Conservation (phyloP, 2,888 invertebrate species). For the Odontomyia ornata region DNA sequence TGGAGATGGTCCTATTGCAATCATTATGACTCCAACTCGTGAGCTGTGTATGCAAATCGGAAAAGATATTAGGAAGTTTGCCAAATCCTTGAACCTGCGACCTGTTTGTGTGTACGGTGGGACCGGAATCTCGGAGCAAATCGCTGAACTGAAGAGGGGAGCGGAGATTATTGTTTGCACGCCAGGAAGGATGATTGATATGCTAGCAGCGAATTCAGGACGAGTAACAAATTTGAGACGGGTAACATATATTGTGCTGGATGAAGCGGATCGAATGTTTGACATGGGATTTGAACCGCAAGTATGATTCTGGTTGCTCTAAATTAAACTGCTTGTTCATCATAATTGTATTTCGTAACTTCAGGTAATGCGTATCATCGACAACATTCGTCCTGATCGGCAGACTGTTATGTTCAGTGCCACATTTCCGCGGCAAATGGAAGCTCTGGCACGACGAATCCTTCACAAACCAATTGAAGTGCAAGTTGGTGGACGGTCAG, state of each 20-base stretch:
- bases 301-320: conserved; percentile 52
- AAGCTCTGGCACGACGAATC: conserved; percentile 93
- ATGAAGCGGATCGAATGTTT: conserved; percentile 99
- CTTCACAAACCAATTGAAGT: conserved; percentile 96
- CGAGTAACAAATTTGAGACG: conserved; percentile 96
- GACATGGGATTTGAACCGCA: conserved; percentile 96
- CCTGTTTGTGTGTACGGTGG: conserved; percentile 99
- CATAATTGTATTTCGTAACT: conserved; percentile 46
- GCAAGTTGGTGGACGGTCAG: conserved; percentile 94
- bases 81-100: conserved; percentile 83
- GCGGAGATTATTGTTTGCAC: conserved; percentile 99
- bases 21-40: conserved; percentile 98
- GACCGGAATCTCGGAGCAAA: conserved; percentile 91
- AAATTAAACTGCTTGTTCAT: background rate
- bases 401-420: conserved; percentile 99
- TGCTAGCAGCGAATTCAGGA: conserved; percentile 98
- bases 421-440: conserved; percentile 99
- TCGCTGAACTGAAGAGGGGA: conserved; percentile 95
- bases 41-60: conserved; percentile 99
- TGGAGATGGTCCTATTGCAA: conserved; percentile 94
- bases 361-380: conserved; percentile 94
- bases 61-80: conserved; percentile 94
- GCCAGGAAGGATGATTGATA: conserved; percentile 99
- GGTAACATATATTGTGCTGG: conserved; percentile 96
- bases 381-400: conserved; percentile 94